phyloP scores from a whole-genome alignment of 1,140 invertebrate genomes.

The Spodoptera frugiperda region DNA sequence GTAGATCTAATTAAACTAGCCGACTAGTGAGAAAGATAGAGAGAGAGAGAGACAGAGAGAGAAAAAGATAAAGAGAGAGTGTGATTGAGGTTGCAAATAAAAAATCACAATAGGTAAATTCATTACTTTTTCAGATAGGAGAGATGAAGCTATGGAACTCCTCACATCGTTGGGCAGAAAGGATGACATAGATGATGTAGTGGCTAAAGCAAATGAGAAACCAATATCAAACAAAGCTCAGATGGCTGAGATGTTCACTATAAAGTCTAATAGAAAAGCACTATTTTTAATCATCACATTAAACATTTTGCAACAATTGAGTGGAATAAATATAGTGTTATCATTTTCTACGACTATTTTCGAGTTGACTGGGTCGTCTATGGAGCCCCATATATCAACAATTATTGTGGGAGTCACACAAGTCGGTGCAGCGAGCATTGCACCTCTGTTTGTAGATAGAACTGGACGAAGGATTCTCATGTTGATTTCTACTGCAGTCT shows the following conservation, averaged over 20 bases:
- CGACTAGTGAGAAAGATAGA: no score
- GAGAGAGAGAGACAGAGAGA: no score
- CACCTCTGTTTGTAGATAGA: constrained; percentile 82
- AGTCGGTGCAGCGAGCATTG: constrained; percentile 70
- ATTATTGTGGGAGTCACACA: constrained; percentile 72
- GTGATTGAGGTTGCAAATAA: no score
- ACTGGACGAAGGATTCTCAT: constrained; percentile 83
- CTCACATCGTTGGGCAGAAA: constrained; percentile 51
- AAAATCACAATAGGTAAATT: no score
- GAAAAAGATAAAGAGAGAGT: no score
- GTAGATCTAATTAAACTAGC: no score
- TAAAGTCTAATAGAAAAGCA: constrained; percentile 56
- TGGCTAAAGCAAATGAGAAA: constrained; percentile 29
- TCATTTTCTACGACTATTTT: constrained; percentile 84
- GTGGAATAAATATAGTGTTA: constrained; percentile 79
- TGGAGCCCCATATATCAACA: constrained; percentile 51
- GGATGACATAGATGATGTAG: constrained; percentile 52
- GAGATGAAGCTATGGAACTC: constrained; percentile 47
- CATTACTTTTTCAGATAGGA: constrained; percentile 42
- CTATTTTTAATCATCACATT: constrained; percentile 48
- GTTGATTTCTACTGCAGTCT: constrained; percentile 63
- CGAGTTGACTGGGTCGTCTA: constrained; percentile 55
- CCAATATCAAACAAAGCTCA: constrained; percentile 24
- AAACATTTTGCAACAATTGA: constrained; percentile 71
- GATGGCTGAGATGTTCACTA: constrained; percentile 54